Base-by-base conservation (phyloP, 64 coral and sea anemone species). In the Montipora efflorescens region DNA sequence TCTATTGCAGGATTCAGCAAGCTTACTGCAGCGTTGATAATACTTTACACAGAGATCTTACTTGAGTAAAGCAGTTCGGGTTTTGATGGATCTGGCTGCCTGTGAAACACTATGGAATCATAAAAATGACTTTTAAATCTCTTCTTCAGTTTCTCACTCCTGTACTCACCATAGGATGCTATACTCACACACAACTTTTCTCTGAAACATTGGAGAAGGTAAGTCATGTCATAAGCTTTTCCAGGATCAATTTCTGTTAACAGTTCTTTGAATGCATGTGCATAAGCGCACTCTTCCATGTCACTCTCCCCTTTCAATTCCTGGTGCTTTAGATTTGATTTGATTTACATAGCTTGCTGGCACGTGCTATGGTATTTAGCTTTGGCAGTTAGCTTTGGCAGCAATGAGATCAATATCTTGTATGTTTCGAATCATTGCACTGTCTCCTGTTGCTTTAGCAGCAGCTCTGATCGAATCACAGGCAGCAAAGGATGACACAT, bases 311-410 rank as follows among this genome's bases (percentile, higher is more conserved):
- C 78, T 73, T 53, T 77, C 36, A 83, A 77, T 15, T 7, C 1
- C 44, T 72, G 83, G 44, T 74, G 67, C 47, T 87, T 79, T 50
- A 93, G 47, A 55, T 93, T 93, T 47, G 44, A 87, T 79, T 88
- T 93, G 9, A 11, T 74, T 25, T 28, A 87, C 91, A 80, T 93
- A 93, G 21, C 52, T 66, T 11, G 91, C 67, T 23, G 48, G 59
- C 91, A 93, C 4, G 79, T 77, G 12, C 70, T 87, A 81, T 93
- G 91, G 53, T 93, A 93, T 57, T 84, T 92, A 3, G 79, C 79
- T 74, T 77, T 28, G 0, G 25, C 25, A 28, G 25, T 28, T 28
- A 28, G 43, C 5, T 57, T 57, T 10, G 2, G 79, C 62, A 53
- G 90, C 90, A 75, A 92, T 92, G 53, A 92, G 73, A 76, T 92